Conservation (phyloP, 1,140 invertebrate genomes). For the Apis cerana region DNA sequence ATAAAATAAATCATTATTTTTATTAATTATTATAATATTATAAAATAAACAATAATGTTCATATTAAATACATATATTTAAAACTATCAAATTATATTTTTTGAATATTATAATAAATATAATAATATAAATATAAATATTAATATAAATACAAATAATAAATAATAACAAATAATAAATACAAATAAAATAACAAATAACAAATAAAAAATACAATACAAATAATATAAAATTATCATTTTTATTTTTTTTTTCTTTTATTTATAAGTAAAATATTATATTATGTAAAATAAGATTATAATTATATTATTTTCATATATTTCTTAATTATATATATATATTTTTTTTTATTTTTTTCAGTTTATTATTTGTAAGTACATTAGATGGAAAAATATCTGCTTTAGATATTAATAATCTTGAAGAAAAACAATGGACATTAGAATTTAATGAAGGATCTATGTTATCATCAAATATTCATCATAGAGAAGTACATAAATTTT, state of each 20-base stretch:
- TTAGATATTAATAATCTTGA: constrained; percentile 87
- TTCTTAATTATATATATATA: background rate
- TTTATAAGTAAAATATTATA: background rate
- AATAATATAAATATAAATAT: background rate
- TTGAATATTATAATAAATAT: background rate
- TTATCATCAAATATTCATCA: constrained; percentile 92
- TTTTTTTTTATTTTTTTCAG: constrained; percentile 78
- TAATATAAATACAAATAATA: too few species aligned
- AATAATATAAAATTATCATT: background rate
- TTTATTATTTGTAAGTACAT: constrained; percentile 91
- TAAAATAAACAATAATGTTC: background rate
- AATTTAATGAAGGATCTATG: constrained; percentile 87
- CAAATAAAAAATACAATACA: too few species aligned
- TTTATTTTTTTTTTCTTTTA: background rate
- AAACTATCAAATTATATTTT: background rate
- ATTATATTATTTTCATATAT: background rate
- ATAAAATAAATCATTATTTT: background rate
- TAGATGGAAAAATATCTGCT: constrained; percentile 92
- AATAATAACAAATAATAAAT: background rate
- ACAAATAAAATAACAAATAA: too few species aligned
- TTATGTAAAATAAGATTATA: too few species aligned
- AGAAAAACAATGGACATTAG: constrained; percentile 87
- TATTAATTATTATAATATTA: background rate
- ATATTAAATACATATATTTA: background rate
- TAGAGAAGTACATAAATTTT: constrained; percentile 84